Evolutionary conservation across 2,888 invertebrate genomes (phyloP).

Genomic region (Brenthis ino): DNA sequence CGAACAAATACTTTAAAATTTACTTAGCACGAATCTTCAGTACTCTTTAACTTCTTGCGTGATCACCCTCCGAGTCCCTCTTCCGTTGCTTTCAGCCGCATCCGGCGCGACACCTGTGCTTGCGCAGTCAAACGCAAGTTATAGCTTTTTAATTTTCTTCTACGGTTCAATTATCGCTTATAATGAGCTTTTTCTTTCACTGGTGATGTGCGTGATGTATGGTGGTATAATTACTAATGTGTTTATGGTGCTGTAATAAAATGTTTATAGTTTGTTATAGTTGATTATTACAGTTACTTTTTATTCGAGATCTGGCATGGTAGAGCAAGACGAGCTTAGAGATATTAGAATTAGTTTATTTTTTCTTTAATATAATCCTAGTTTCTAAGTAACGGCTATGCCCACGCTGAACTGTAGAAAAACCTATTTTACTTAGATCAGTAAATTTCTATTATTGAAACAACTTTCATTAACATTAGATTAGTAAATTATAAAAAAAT

Average conservation of each 20-base stretch:
- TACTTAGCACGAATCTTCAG: background rate
- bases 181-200: conserved; percentile 67
- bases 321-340: background rate
- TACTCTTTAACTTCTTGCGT: conserved; percentile 1
- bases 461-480: too few species aligned
- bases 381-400: too few species aligned
- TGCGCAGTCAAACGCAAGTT: conserved; percentile 60
- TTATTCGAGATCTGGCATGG: conserved; percentile 5
- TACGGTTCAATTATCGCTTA: conserved; percentile 49
- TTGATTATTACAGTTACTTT: conserved; percentile 20
- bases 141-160: conserved; percentile 74
- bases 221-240: conserved; percentile 43
- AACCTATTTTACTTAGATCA: too few species aligned
- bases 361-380: background rate
- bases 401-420: too few species aligned
- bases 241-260: conserved; percentile 35
- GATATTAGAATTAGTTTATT: conserved; percentile 1
- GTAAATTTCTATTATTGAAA: too few species aligned
- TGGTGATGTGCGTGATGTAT: conserved; percentile 60
- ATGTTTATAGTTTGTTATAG: conserved; percentile 29
- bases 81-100: conserved; percentile 62
- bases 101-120: conserved; percentile 79
- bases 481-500: too few species aligned
- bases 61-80: conserved; percentile 13
- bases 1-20: background rate